Conservation (phyloP, 2,113 vertebrate genomes). For the Tragelaphus imberbis region DNA sequence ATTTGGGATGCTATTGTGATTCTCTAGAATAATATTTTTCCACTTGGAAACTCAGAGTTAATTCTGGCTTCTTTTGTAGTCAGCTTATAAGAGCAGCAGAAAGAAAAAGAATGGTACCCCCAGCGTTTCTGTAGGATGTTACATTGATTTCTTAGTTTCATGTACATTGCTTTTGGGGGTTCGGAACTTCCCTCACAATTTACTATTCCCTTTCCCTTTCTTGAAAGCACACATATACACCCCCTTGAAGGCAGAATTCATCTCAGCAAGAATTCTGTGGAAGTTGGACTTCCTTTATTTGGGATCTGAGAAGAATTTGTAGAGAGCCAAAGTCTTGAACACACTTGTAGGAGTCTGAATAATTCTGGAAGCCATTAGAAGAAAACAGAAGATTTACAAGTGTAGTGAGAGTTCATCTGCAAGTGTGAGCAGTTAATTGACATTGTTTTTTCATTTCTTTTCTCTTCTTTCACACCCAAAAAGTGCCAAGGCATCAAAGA, state of each 20-base stretch:
- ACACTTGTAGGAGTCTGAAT: conserved; percentile 18
- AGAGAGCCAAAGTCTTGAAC: conserved; percentile 26
- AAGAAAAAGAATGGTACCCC: not conserved
- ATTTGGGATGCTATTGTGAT: conserved; percentile 41
- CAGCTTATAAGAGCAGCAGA: not conserved
- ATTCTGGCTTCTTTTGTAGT: conserved; percentile 23
- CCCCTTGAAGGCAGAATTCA: not conserved
- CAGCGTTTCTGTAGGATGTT: not conserved
- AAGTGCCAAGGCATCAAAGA: not conserved
- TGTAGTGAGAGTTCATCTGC: not conserved
- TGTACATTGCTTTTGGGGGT: not conserved
- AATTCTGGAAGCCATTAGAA: conserved; percentile 11
- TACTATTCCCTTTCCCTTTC: not conserved
- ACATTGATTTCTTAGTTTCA: not conserved
- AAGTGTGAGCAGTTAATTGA: not conserved
- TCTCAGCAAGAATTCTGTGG: conserved; percentile 32
- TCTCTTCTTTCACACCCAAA: not conserved
- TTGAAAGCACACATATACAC: not conserved
- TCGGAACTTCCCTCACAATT: conserved; percentile 6
- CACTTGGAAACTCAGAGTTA: conserved; percentile 24
- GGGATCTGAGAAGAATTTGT: not conserved
- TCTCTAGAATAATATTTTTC: conserved; percentile 23
- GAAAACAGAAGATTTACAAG: not conserved
- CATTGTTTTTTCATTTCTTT: not conserved
- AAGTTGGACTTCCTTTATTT: conserved; percentile 4